Conservation (phyloP, 2,113 vertebrate genomes). For the Menidia beryllina region DNA sequence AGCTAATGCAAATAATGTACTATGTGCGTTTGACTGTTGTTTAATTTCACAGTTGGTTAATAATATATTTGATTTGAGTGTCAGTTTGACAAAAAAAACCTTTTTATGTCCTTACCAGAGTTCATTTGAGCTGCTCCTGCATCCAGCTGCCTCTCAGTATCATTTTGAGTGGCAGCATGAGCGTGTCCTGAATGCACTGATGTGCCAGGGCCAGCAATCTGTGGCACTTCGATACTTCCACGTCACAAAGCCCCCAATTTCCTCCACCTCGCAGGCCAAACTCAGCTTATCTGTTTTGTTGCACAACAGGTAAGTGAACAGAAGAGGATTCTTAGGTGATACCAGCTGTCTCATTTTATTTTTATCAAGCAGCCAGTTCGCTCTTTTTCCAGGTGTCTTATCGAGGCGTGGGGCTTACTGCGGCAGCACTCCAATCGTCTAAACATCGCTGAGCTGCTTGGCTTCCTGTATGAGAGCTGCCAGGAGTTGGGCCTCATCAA, state of each 20-base stretch:
- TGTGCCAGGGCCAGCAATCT: conserved; percentile 90
- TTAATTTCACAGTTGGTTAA: too few relatives aligned
- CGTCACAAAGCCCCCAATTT: conserved; percentile 85
- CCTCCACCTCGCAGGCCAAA: conserved; percentile 82
- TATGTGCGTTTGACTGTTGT: background rate
- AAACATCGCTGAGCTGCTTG: conserved; percentile 86
- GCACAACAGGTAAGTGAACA: conserved; percentile 86
- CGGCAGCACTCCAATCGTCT: conserved; percentile 85
- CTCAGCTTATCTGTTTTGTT: conserved; percentile 92
- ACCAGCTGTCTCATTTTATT: background rate
- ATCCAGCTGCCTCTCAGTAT: conserved; percentile 88
- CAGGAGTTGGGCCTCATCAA: conserved; percentile 92
- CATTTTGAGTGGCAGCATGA: conserved; percentile 89
- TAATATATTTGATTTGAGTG: too few relatives aligned
- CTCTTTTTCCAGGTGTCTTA: conserved; percentile 83
- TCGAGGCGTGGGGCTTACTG: conserved; percentile 90
- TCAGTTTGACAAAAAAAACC: background rate
- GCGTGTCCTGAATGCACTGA: conserved; percentile 89
- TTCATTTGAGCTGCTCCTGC: conserved; percentile 90
- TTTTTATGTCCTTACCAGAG: conserved; percentile 77
- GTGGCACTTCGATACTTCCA: conserved; percentile 91
- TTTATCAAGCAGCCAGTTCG: background rate
- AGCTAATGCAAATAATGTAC: background rate
- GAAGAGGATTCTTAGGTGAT: background rate
- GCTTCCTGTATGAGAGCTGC: conserved; percentile 88